These are phyloP conservation scores for Aegithalos caudatus DNA, from an alignment of 2,113 vertebrate species.

Conservation along the genomic window DNA sequence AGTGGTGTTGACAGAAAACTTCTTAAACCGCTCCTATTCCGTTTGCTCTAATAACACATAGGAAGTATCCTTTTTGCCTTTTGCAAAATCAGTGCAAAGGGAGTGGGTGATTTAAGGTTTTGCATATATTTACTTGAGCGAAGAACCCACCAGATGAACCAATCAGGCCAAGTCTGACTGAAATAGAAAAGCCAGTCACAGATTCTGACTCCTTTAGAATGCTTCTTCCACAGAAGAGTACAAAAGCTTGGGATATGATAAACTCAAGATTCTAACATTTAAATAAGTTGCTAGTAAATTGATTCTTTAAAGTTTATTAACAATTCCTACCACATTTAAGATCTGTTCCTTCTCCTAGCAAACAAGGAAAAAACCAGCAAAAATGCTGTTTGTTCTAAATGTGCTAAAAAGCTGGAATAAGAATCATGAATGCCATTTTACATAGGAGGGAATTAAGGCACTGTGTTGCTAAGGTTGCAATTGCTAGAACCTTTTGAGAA, in stretches of 20 bases:
- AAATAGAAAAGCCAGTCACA: neutral
- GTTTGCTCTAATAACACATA: neutral
- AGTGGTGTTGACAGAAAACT: neutral
- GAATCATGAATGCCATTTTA: neutral
- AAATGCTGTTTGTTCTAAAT: neutral
- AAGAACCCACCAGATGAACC: neutral
- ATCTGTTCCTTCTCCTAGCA: neutral
- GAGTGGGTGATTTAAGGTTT: neutral
- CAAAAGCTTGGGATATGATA: neutral
- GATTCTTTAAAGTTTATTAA: neutral
- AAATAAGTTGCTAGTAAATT: neutral
- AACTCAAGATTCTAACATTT: neutral
- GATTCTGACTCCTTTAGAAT: neutral
- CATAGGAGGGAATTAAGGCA: neutral
- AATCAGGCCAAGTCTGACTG: neutral
- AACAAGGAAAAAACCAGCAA: neutral
- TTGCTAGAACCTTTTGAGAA: neutral
- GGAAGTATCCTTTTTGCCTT: neutral
- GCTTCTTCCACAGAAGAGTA: neutral
- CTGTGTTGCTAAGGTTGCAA: neutral
- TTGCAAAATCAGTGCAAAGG: neutral
- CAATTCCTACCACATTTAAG: neutral
- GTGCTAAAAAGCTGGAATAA: neutral
- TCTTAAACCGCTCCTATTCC: neutral
- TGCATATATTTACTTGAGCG: neutral